phyloP scores from a whole-genome alignment of 2,113 vertebrate species.

The Glaucidium brasilianum region DNA sequence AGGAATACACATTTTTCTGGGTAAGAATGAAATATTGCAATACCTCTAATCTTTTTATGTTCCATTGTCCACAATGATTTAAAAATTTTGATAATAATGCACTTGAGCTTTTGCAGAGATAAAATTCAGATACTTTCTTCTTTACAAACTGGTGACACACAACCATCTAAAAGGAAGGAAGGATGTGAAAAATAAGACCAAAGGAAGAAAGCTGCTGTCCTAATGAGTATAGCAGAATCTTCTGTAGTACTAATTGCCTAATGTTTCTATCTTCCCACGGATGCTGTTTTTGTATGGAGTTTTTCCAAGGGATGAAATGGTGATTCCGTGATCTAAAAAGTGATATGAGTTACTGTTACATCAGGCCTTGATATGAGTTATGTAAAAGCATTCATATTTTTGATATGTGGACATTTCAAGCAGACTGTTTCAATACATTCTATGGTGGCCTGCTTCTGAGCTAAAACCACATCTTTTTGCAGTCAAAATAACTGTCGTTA shows the following conservation, averaged over 20 bases:
- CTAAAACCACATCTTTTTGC: not conserved
- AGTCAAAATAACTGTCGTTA: not conserved
- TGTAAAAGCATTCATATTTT: not conserved
- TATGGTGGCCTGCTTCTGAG: not conserved
- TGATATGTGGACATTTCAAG: not conserved
- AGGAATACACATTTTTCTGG: not conserved
- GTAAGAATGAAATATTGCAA: not conserved
- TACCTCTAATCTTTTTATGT: not conserved
- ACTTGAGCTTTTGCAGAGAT: not conserved
- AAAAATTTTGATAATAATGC: not conserved
- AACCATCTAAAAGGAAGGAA: slow-evolving; percentile 40
- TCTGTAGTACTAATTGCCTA: not conserved
- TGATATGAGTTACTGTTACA: not conserved
- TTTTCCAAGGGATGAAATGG: slow-evolving; percentile 3
- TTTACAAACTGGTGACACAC: not conserved
- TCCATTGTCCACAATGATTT: not conserved
- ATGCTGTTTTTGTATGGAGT: not conserved
- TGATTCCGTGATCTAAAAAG: not conserved
- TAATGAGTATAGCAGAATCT: slow-evolving; percentile 13
- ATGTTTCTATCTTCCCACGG: not conserved
- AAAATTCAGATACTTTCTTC: slow-evolving; percentile 10
- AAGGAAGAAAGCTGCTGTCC: slow-evolving; percentile 8
- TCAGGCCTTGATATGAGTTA: not conserved
- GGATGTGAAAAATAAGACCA: slow-evolving; percentile 48
- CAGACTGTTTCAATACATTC: not conserved